Percentiles rank a stretch among this genome's conserved stretches.
Evolutionary conservation across 2,888 invertebrate genomes (phyloP).

Genomic region (Caprella mutica): DNA sequence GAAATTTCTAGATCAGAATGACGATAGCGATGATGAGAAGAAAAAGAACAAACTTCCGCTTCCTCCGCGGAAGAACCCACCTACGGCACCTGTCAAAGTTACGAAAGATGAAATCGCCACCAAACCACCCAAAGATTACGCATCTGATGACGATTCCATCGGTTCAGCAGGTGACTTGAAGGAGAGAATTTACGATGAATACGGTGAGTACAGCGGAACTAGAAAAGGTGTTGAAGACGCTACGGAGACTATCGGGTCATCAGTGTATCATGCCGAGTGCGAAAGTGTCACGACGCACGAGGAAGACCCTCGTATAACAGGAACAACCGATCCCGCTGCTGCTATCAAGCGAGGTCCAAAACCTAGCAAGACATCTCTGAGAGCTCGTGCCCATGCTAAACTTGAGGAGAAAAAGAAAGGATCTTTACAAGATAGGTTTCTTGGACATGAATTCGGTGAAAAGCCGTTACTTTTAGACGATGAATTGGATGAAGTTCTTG

Average conservation of each 20-base stretch:
- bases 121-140: slow-evolving; percentile 20
- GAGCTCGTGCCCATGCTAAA: slow-evolving; percentile 31
- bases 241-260: slow-evolving; percentile 55
- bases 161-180: slow-evolving; percentile 60
- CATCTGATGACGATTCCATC: slow-evolving; percentile 49
- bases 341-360: slow-evolving; percentile 19
- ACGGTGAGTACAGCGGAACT: slow-evolving; percentile 42
- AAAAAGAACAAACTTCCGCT: background rate
- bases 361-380: slow-evolving; percentile 24
- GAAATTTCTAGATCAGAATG: slow-evolving; percentile 27
- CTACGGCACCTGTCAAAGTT: slow-evolving; percentile 50
- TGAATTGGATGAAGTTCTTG: slow-evolving; percentile 54
- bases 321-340: slow-evolving; percentile 17
- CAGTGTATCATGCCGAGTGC: slow-evolving; percentile 60
- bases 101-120: background rate
- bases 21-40: slow-evolving; percentile 30
- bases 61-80: background rate
- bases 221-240: slow-evolving; percentile 44
- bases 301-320: slow-evolving; percentile 20
- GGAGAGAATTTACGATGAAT: slow-evolving; percentile 45
- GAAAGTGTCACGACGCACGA: slow-evolving; percentile 49
- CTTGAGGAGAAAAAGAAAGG: slow-evolving; percentile 35
- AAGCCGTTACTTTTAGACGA: slow-evolving; percentile 63
- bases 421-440: slow-evolving; percentile 42
- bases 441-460: slow-evolving; percentile 64